Evolutionary conservation across 2,888 invertebrate species (phyloP).

Genomic region (Epinotia brunnichana): DNA sequence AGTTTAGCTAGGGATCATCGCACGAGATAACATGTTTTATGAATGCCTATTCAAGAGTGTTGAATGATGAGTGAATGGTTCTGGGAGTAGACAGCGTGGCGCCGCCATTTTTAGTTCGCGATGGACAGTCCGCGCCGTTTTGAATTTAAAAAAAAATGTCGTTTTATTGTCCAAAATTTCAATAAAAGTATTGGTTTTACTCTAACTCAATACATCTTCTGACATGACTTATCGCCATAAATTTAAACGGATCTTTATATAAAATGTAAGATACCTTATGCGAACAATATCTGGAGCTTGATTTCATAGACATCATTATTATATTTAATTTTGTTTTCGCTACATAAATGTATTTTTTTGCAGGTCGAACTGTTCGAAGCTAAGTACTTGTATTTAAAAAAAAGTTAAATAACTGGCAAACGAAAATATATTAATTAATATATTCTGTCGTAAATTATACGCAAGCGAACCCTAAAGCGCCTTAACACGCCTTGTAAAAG

Average conservation of each 20-base stretch:
- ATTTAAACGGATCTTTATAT: neutral
- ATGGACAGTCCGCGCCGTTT: neutral
- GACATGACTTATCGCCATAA: neutral
- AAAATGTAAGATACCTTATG: too few relatives aligned
- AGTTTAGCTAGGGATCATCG: neutral
- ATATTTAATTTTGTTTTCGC: too few relatives aligned
- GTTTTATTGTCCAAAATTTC: neutral
- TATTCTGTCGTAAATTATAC: slow-evolving; percentile 7
- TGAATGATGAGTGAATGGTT: neutral
- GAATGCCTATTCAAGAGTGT: slow-evolving; percentile 5
- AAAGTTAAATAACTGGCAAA: slow-evolving; percentile 7
- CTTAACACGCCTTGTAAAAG: slow-evolving; percentile 6
- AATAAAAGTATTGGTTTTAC: neutral
- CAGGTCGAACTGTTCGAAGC: too few relatives aligned
- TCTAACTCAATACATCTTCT: neutral
- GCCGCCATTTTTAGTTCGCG: slow-evolving; percentile 26
- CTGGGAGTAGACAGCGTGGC: slow-evolving; percentile 24
- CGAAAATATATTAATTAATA: neutral
- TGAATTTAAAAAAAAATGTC: too few relatives aligned
- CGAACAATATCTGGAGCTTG: too few relatives aligned
- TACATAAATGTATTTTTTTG: too few relatives aligned
- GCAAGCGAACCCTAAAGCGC: slow-evolving; percentile 14
- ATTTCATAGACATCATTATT: too few relatives aligned
- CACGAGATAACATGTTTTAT: neutral
- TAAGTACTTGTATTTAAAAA: too few relatives aligned